Evolutionary conservation across 2,888 invertebrate genomes (phyloP), one percentile per base, ranked within the genome.

Genomic region (Spilosoma lubricipeda): DNA sequence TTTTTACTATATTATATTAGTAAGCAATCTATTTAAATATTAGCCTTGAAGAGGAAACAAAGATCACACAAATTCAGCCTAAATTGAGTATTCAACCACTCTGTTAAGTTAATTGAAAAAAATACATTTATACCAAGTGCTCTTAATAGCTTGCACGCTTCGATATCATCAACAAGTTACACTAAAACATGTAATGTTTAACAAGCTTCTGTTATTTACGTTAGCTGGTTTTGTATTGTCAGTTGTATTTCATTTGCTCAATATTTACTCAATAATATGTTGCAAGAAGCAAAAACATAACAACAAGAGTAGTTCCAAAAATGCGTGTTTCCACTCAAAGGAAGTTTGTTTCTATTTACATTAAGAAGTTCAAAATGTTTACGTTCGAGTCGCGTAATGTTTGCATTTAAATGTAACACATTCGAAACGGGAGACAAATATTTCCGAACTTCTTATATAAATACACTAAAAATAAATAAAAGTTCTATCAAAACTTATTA

Each of bases 331-430:
- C 73, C 77, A 74, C 78, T 81, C 77, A 75, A 77, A 77, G 73
- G 74, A 82, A 82, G 77, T 82, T 81, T 76, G 77, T 82, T 84
- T 83, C 70, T 76, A 79, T 81, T 82, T 79, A 81, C 75, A 67
- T 80, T 76, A 76, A 76, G 76, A 79, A 82, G 69, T 81, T 77
- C 74, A 71, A 42, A 73, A 71, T 79, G 77, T 84, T 85, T 83
- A 77, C 77, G 74, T 74, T 74, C 76, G 72, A 80, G 80, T 79
- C 76, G 70, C 77, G 75, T 79, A 75, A 81, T 80, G 79, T 86
- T 86, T 80, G 79, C 77, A 82, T 84, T 82, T 75, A 80, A 79
- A 85, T 76, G 73, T 77, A 75, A 80, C 71, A 77, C 67, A 76
- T 82, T 70, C 77, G 71, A 72, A 70, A 78, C 73, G 74, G 75